Evolutionary conservation across 1,140 invertebrate genomes (phyloP).

Genomic region (Hirudo medicinalis): DNA sequence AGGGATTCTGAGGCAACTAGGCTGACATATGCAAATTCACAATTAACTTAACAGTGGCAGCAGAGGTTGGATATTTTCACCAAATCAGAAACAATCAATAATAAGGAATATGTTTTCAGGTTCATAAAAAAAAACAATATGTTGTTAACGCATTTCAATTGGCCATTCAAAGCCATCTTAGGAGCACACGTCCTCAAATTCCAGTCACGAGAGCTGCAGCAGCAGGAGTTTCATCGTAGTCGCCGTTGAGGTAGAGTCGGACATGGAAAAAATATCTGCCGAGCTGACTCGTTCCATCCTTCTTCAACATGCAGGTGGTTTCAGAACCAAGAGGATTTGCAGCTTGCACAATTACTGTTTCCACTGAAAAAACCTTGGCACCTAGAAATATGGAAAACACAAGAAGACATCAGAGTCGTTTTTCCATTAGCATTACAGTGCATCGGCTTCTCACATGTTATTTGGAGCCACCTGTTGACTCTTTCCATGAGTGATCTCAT

Average conservation of each 20-base stretch:
- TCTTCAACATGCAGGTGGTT: slow-evolving; percentile 12
- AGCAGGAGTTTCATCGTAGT: slow-evolving; percentile 16
- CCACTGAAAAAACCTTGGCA: slow-evolving; percentile 21
- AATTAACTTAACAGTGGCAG: no score
- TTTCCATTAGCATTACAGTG: not conserved
- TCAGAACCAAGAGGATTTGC: slow-evolving; percentile 17
- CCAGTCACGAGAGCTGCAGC: slow-evolving; percentile 2
- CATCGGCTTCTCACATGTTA: slow-evolving; percentile 12
- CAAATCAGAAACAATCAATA: no score
- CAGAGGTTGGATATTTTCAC: no score
- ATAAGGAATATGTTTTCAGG: no score
- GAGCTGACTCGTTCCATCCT: not conserved
- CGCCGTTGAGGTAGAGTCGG: slow-evolving; percentile 18
- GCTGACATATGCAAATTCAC: no score
- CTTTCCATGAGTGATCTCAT: slow-evolving; percentile 18
- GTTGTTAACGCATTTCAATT: no score
- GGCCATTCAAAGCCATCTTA: not conserved
- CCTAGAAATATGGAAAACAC: slow-evolving; percentile 1
- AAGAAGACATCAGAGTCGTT: not conserved
- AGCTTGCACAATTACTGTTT: slow-evolving; percentile 9
- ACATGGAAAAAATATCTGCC: slow-evolving; percentile 3
- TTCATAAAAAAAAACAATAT: no score
- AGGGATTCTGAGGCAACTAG: no score
- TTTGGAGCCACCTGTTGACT: slow-evolving; percentile 23
- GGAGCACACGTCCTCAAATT: not conserved